A percentile compares a stretch with the other conserved stretches of the same genome.
Evolutionary conservation across 2,113 vertebrate species (phyloP).

Genomic region (Camelus bactrianus): DNA sequence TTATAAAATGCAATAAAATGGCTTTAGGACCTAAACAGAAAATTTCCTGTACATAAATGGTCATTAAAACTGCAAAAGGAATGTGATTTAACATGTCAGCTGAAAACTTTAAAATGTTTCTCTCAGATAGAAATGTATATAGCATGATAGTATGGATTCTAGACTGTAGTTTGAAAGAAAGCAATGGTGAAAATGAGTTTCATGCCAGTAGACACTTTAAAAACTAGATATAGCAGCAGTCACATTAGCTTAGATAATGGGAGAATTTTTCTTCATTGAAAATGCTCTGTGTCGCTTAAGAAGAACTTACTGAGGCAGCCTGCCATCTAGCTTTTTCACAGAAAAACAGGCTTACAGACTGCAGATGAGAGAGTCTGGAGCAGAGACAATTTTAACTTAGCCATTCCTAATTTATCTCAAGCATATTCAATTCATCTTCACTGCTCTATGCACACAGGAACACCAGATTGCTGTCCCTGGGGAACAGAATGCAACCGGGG

Average conservation of each 20-base stretch:
- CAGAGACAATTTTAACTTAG: conserved; percentile 91
- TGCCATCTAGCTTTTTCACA: conserved; percentile 93
- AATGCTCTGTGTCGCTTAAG: conserved; percentile 90
- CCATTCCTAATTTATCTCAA: conserved; percentile 91
- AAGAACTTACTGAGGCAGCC: conserved; percentile 91
- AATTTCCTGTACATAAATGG: not conserved
- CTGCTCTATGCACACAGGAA: conserved; percentile 87
- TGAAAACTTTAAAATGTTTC: conserved; percentile 78
- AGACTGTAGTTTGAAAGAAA: conserved; percentile 79
- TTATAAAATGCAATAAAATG: not conserved
- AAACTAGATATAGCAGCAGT: conserved; percentile 89
- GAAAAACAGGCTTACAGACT: conserved; percentile 91
- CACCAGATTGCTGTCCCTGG: conserved; percentile 88
- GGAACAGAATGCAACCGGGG: conserved; percentile 88
- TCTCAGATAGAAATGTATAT: conserved; percentile 59
- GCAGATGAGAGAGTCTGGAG: conserved; percentile 91
- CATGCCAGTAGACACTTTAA: conserved; percentile 86
- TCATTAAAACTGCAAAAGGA: not conserved
- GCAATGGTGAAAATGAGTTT: conserved; percentile 84
- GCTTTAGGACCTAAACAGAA: not conserved
- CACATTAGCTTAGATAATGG: conserved; percentile 92
- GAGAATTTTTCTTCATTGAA: conserved; percentile 90
- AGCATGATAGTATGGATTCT: conserved; percentile 60
- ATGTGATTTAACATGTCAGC: not conserved
- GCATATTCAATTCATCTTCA: conserved; percentile 90